Conservation (phyloP, 2,888 invertebrate species). For the Panzeria rudis region DNA sequence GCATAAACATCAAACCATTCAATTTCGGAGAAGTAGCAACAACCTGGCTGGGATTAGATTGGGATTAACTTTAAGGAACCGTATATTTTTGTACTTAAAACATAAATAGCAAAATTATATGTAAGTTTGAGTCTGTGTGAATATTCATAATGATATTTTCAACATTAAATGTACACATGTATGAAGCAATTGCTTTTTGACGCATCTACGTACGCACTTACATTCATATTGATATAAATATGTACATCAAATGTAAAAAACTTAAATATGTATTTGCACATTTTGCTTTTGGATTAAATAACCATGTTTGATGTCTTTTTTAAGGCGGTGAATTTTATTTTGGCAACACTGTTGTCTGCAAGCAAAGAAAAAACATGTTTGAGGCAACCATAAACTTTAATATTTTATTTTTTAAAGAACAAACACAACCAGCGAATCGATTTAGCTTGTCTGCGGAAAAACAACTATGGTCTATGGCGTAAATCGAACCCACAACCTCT, state of each 20-base stretch:
- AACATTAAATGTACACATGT: not conserved
- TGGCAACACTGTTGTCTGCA: too few relatives aligned
- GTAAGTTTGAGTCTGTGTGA: slow-evolving; percentile 17
- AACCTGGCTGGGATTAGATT: slow-evolving; percentile 68
- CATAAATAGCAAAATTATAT: slow-evolving; percentile 44
- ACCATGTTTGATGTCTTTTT: too few relatives aligned
- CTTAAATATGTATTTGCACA: not conserved
- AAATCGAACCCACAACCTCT: too few relatives aligned
- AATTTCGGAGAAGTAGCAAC: slow-evolving; percentile 48
- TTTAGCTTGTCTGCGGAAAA: too few relatives aligned
- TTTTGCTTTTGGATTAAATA: too few relatives aligned
- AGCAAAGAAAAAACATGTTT: too few relatives aligned
- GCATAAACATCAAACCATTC: slow-evolving; percentile 13
- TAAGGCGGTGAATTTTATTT: too few relatives aligned
- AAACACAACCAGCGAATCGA: too few relatives aligned
- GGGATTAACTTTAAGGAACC: slow-evolving; percentile 71
- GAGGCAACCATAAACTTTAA: too few relatives aligned
- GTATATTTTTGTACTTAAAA: slow-evolving; percentile 66
- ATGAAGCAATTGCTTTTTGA: not conserved
- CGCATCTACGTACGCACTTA: not conserved
- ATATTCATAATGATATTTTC: slow-evolving; percentile 46
- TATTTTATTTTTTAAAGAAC: too few relatives aligned
- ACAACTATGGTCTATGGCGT: too few relatives aligned
- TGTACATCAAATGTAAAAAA: not conserved
- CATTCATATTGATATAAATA: not conserved